These are phyloP conservation scores for Prietella phreatophila DNA, from an alignment of 2,113 vertebrate species.

Conservation along the genomic window DNA sequence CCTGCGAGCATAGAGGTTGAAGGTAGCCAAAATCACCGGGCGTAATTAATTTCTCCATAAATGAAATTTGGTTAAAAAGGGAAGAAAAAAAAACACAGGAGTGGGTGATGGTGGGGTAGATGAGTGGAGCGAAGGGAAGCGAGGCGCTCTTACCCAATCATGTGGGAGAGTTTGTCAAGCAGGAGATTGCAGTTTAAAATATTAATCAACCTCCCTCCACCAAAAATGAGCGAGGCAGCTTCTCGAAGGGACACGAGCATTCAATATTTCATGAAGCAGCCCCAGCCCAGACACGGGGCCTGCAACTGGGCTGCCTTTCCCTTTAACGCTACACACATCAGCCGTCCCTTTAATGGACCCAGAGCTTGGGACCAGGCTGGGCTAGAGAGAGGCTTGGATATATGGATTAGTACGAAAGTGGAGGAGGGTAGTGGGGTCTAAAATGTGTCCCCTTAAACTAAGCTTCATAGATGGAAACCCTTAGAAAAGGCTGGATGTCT, in stretches of 20 bases:
- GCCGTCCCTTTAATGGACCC: conserved; percentile 73
- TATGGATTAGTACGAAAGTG: conserved; percentile 10
- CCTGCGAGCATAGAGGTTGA: conserved; percentile 49
- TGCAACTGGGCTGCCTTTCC: conserved; percentile 68
- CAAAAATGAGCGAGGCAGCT: conserved; percentile 69
- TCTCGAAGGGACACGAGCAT: conserved; percentile 75
- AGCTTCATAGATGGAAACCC: neutral
- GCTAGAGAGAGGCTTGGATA: conserved; percentile 29
- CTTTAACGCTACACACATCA: conserved; percentile 74
- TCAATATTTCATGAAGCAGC: conserved; percentile 80
- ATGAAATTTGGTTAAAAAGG: conserved; percentile 67
- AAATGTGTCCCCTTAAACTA: conserved; percentile 26
- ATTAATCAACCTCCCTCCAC: conserved; percentile 72
- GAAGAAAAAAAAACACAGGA: conserved; percentile 28
- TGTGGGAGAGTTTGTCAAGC: conserved; percentile 80
- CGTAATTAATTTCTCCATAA: conserved; percentile 74
- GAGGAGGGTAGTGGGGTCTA: conserved; percentile 41
- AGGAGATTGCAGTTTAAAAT: conserved; percentile 82
- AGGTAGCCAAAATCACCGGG: conserved; percentile 66
- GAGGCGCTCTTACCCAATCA: conserved; percentile 75
- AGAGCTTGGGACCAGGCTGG: conserved; percentile 48
- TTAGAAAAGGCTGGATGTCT: neutral
- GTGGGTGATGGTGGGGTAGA: conserved; percentile 41
- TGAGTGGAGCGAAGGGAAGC: conserved; percentile 51
- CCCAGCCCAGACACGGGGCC: conserved; percentile 69